Base-by-base conservation (phyloP, 1,140 invertebrate genomes). In the Paramacrobiotus metropolitanus region DNA sequence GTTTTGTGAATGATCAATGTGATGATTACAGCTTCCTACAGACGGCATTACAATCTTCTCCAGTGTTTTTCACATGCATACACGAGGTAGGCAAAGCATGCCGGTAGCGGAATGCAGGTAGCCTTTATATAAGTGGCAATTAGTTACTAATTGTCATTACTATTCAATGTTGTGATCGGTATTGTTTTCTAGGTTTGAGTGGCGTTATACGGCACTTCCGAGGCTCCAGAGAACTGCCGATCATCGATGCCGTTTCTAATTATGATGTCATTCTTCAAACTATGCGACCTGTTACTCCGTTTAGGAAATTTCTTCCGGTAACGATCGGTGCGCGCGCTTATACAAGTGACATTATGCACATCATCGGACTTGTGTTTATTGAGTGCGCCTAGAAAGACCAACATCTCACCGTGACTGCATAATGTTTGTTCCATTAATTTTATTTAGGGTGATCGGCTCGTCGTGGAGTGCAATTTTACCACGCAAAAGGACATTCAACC, bases 381-480 rank as follows among this genome's bases (percentile, higher is more conserved):
- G n/a, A n/a, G n/a, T n/a, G n/a, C n/a, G n/a, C n/a, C n/a, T n/a
- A n/a, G n/a, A n/a, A n/a, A n/a, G n/a, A n/a, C n/a, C n/a, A n/a
- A n/a, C n/a, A n/a, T n/a, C n/a, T n/a, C n/a, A n/a, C n/a, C n/a
- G 4, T 18, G 24, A 18, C 24, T 28, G 48, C 4, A 15, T 24
- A 18, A 9, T 24, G n/a, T 24, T 24, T 18, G 9, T 4, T 55
- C 4, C 4, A 55, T 28, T 55, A 9, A 9, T 40, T 40, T 40
- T 40, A 9, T 55, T 55, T 24, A 55, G 48, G 48, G 48, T 9
- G 48, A 55, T 24, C 15, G 48, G 24, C 15, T 55, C 9, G 24
- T 55, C 24, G 48, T 55, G 4, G 48, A 55, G 48, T 55, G 48
- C 24, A 55, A 55, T 24, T 55, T 55, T 55, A 55, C 48, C 4